Percentiles rank a stretch among this genome's conserved stretches.
phyloP scores from a whole-genome alignment of 2,113 vertebrate species.

The Cottus gobio region DNA sequence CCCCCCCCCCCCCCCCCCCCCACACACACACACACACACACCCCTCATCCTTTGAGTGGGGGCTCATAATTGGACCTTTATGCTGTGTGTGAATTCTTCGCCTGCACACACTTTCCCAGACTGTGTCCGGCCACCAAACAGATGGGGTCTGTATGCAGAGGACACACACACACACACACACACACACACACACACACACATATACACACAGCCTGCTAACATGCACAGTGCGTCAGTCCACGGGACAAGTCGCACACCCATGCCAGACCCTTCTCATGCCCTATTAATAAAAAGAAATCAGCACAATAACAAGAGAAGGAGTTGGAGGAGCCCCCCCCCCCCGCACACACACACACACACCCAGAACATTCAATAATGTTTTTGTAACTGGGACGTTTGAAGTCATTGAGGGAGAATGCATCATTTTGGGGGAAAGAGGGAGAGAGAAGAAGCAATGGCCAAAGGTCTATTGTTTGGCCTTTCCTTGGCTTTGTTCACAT shows the following conservation, averaged over 20 bases:
- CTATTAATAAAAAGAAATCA: constrained; percentile 85
- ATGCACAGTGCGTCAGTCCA: constrained; percentile 37
- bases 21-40: no score
- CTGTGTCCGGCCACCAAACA: constrained; percentile 82
- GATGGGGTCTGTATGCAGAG: constrained; percentile 85
- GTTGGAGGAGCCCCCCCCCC: constrained; percentile 79
- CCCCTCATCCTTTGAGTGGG: constrained; percentile 75
- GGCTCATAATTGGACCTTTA: constrained; percentile 89
- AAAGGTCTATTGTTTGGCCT: constrained; percentile 85
- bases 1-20: constrained; percentile 65
- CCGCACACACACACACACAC: no score
- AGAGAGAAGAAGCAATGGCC: constrained; percentile 55
- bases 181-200: constrained; percentile 58
- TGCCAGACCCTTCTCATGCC: constrained; percentile 82
- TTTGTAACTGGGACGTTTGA: constrained; percentile 87
- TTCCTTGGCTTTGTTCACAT: constrained; percentile 66
- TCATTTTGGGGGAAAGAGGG: constrained; percentile 82
- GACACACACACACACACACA: constrained; percentile 73
- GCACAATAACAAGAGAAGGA: constrained; percentile 76
- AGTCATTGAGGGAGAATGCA: constrained; percentile 85
- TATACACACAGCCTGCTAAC: constrained; percentile 71
- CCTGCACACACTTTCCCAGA: constrained; percentile 80
- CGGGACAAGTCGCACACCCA: constrained; percentile 82
- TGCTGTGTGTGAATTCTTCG: constrained; percentile 81
- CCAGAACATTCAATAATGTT: constrained; percentile 87